Percentiles rank a stretch among this genome's conserved stretches.
phyloP scores from a whole-genome alignment of 2,113 vertebrate genomes.

The Lanius collurio region DNA sequence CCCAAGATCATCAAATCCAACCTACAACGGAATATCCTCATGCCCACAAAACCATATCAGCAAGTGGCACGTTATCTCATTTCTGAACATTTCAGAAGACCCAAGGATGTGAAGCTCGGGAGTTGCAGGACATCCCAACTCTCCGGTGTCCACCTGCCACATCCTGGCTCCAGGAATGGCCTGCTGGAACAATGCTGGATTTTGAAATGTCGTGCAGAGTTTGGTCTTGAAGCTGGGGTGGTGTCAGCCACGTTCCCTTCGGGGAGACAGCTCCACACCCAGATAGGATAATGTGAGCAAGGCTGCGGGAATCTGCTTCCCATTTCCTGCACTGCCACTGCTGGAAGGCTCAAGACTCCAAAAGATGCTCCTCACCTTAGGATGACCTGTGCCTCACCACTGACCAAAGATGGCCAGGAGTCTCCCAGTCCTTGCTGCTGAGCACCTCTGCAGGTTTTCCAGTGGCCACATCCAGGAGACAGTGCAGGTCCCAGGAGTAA shows the following conservation, averaged over 20 bases:
- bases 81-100: neutral
- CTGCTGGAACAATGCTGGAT: neutral
- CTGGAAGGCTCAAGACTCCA: neutral
- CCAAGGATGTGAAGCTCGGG: fast-evolving
- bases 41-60: neutral
- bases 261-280: neutral
- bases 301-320: neutral
- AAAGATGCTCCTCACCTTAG: neutral
- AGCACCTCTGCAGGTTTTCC: neutral
- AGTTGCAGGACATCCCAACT: neutral
- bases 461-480: neutral
- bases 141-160: neutral
- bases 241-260: neutral
- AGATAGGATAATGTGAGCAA: neutral
- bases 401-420: neutral
- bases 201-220: neutral
- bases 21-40: neutral
- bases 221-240: neutral
- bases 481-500: neutral
- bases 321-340: fast-evolving
- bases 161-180: neutral
- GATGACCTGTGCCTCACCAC: neutral
- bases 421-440: neutral
- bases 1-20: neutral
- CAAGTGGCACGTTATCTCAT: neutral